Evolutionary conservation across 2,888 invertebrate genomes (phyloP).

Genomic region (Petrolisthes manimaculis): DNA sequence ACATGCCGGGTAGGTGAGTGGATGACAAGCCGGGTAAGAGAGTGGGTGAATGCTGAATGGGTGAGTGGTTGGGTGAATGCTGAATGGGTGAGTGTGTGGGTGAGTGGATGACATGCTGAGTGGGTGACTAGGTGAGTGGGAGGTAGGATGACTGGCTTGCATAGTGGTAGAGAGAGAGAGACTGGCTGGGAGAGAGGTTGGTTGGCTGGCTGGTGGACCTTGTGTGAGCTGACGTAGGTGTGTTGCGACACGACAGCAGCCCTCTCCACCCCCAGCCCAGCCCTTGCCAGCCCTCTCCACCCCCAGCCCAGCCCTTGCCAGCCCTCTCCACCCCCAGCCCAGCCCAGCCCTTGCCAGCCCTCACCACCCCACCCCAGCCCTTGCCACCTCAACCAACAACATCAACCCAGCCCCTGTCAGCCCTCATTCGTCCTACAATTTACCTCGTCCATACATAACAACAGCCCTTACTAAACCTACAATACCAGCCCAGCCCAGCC

Average conservation of each 20-base stretch:
- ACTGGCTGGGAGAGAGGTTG: background rate
- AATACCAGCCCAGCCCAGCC: background rate
- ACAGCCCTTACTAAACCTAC: background rate
- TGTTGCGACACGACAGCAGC: constrained; percentile 22
- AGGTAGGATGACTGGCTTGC: background rate
- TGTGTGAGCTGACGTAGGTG: constrained; percentile 15
- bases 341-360: background rate
- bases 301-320: background rate
- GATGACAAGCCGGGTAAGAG: background rate
- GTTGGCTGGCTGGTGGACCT: constrained; percentile 18
- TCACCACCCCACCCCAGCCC: background rate
- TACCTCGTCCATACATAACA: too few relatives aligned
- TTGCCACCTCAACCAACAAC: background rate
- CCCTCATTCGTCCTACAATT: too few relatives aligned
- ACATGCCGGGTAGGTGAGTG: background rate
- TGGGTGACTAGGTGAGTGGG: background rate
- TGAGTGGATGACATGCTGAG: background rate
- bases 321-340: background rate
- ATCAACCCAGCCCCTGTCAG: background rate
- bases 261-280: background rate
- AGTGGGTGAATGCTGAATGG: background rate
- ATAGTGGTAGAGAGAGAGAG: constrained; percentile 21
- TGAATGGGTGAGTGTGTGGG: background rate
- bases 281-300: background rate
- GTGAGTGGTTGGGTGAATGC: background rate